Conservation (phyloP, 1,140 invertebrate genomes). For the Cyphomyrmex costatus region DNA sequence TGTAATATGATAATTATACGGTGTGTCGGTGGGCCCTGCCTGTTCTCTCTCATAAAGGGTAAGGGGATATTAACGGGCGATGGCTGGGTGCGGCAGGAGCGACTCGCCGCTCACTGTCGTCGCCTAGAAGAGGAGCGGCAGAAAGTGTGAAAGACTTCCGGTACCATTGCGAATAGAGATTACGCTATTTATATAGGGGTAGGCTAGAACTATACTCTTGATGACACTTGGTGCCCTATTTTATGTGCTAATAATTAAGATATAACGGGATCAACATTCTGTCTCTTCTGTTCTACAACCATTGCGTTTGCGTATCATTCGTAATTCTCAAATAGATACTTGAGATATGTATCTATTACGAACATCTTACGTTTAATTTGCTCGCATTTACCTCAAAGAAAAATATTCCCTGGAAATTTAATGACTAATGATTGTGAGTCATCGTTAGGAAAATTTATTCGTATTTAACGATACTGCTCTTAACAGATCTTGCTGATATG, state of each 20-base stretch:
- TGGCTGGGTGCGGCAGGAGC: not conserved
- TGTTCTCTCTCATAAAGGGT: constrained; percentile 40
- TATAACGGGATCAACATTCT: constrained; percentile 7
- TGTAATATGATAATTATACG: constrained; percentile 80
- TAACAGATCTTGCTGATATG: constrained; percentile 16
- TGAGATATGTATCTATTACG: not conserved
- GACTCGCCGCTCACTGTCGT: not conserved
- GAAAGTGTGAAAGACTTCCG: constrained; percentile 47
- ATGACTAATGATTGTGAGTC: constrained; percentile 12
- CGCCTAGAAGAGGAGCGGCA: constrained; percentile 15
- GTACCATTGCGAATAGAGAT: not conserved
- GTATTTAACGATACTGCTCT: constrained; percentile 29
- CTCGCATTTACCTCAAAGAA: not conserved
- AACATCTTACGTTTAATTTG: not conserved
- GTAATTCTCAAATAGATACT: constrained; percentile 25
- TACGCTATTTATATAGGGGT: not conserved
- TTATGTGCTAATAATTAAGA: constrained; percentile 43
- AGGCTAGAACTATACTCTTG: not conserved
- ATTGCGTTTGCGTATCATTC: constrained; percentile 47
- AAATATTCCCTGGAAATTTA: constrained; percentile 21
- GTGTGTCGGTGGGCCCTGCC: constrained; percentile 43
- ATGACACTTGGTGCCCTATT: not conserved
- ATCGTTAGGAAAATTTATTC: constrained; percentile 27
- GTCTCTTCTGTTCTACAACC: constrained; percentile 7
- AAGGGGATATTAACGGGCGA: constrained; percentile 51